phyloP scores from a whole-genome alignment of 2,888 invertebrate species.

The Gryllus longicercus region DNA sequence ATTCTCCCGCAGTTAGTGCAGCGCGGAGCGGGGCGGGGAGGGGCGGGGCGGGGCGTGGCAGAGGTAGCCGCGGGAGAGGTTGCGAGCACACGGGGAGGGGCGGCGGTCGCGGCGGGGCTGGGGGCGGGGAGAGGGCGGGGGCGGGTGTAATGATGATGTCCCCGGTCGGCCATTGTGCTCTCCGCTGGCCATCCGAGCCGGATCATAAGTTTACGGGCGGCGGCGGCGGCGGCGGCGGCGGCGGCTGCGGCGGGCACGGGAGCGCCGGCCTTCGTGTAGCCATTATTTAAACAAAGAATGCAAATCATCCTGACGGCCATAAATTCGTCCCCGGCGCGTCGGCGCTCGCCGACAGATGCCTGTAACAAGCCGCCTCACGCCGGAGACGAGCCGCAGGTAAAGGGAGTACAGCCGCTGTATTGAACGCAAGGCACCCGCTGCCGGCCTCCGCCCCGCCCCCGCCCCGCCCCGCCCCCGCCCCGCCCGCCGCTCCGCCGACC shows the following conservation, averaged over 20 bases:
- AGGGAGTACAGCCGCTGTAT: background rate
- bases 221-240: background rate
- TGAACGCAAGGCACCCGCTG: background rate
- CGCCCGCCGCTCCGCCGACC: background rate
- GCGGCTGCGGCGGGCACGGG: background rate
- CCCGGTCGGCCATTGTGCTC: background rate
- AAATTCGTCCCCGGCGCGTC: background rate
- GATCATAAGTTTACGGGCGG: constrained; percentile 17
- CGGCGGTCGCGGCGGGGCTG: background rate
- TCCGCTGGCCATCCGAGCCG: background rate
- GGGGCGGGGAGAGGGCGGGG: background rate
- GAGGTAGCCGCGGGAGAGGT: too few relatives aligned
- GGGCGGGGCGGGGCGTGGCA: too few relatives aligned
- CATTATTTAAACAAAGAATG: constrained; percentile 17
- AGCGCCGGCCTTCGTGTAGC: constrained; percentile 17
- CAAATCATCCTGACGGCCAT: constrained; percentile 17
- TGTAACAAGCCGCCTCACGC: constrained; percentile 1
- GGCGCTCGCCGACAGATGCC: background rate
- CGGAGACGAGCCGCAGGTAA: background rate
- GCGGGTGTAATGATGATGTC: constrained; percentile 2
- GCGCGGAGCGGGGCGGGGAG: too few relatives aligned
- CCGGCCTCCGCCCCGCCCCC: background rate
- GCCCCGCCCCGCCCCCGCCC: background rate
- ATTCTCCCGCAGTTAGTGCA: too few relatives aligned
- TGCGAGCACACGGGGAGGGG: too few relatives aligned